Base-by-base conservation (phyloP, 2,888 invertebrate genomes). In the Papilio elwesi region DNA sequence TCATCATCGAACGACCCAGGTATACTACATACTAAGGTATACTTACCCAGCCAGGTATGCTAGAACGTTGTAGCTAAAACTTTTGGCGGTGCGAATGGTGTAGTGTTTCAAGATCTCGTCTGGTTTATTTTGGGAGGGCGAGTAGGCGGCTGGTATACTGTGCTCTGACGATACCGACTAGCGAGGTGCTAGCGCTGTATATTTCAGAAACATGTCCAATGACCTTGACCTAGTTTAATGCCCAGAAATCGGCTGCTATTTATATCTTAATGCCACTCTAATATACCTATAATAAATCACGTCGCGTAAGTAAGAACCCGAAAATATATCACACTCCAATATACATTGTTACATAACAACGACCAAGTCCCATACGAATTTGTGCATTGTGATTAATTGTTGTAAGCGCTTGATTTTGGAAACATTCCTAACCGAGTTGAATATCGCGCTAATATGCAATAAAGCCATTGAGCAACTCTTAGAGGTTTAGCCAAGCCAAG, bases 21-120 rank as follows among this genome's bases (percentile, higher is more conserved):
- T 83, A 82, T 65, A 76, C 48, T 63, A 55, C 73, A 48, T 9
- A 9, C 43, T 9, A 7, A 43, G 43, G 43, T 43, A 43, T 43
- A 9, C 43, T 43, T 9, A 43, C 2, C 43, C 43, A 9, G 75
- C 65, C 81, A 83, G 79, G 83, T 83, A 82, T 53, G 76, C 38
- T 57, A 52, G 26, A 43, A 3, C 10, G 52, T 15, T 11, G 26
- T 26, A 15, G 57, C n/a, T 15, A 10, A 15, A 38, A 43, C 43
- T 59, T 59, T 59, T 59, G 59, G 59, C 74, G 59, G 36, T 49
- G 38, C 62, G 55, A 49, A n/a, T 57, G 91, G 92, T 92, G 88
- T 92, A 88, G 85, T 89, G 88, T 92, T 92, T 90, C 92, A 86
- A 83, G 83, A 82, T 80, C 83, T 85, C 89, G 90, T 90, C 88